These are phyloP conservation scores for Torymus auratus DNA, from an alignment of 2,888 invertebrate genomes.

Conservation along the genomic window DNA sequence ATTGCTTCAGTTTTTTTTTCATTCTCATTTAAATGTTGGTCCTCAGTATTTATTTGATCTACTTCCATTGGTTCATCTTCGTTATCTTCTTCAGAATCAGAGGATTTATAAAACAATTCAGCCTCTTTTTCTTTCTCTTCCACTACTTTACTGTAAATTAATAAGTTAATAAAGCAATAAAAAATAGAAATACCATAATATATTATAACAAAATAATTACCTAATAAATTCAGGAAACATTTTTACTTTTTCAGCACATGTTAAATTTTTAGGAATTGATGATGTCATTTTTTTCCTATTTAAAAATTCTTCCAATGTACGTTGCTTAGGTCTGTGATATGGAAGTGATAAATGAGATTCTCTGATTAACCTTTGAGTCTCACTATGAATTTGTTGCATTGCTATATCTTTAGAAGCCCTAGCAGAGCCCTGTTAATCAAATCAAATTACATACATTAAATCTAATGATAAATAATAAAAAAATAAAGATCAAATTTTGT, in stretches of 20 bases:
- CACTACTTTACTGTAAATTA: constrained; percentile 80
- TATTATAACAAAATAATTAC: constrained; percentile 60
- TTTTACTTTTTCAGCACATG: constrained; percentile 79
- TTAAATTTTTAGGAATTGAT: constrained; percentile 70
- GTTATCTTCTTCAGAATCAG: constrained; percentile 78
- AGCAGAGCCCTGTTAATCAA: constrained; percentile 44
- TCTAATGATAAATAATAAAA: constrained; percentile 9
- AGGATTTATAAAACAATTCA: constrained; percentile 86
- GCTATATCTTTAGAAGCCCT: constrained; percentile 79
- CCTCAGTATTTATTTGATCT: constrained; percentile 24
- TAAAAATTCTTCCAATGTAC: constrained; percentile 88
- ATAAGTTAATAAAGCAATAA: constrained; percentile 58
- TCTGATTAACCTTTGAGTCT: constrained; percentile 88
- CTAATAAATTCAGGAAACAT: constrained; percentile 80
- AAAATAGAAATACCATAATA: constrained; percentile 22
- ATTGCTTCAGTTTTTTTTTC: constrained; percentile 9
- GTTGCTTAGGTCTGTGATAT: constrained; percentile 90
- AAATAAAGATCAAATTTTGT: constrained; percentile 4
- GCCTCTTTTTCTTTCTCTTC: constrained; percentile 86
- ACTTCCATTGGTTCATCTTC: constrained; percentile 31
- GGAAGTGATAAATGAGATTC: constrained; percentile 88
- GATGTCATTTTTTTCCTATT: constrained; percentile 75
- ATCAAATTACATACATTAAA: neutral
- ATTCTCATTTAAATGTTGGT: constrained; percentile 8
- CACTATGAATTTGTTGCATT: constrained; percentile 88